Percentiles rank a stretch among this genome's conserved stretches.
phyloP scores from a whole-genome alignment of 64 coral and sea anemone species.

The Platygyra sinensis region DNA sequence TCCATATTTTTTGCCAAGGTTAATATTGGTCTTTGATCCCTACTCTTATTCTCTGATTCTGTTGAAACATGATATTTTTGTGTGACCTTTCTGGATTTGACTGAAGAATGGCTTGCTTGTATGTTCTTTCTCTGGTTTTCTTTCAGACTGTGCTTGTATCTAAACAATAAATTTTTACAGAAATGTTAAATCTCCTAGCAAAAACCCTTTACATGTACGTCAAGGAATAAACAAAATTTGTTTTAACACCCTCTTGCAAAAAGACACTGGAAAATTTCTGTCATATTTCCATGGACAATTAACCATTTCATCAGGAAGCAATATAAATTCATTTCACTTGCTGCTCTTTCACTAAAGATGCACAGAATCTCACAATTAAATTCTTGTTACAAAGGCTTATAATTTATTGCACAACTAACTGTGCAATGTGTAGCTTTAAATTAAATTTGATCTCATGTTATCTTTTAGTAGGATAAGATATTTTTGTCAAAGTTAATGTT shows the following conservation, averaged over 20 bases:
- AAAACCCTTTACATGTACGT: not conserved
- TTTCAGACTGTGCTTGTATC: not conserved
- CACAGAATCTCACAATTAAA: no score
- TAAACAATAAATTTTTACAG: not conserved
- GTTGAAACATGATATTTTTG: not conserved
- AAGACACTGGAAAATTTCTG: no score
- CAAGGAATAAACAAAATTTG: not conserved
- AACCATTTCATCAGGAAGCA: no score
- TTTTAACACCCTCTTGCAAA: not conserved
- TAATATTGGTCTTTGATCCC: not conserved
- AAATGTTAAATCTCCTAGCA: constrained; percentile 8
- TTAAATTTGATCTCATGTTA: no score
- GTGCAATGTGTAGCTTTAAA: no score
- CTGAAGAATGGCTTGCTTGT: not conserved
- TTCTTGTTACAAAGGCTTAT: no score
- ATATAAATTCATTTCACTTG: no score
- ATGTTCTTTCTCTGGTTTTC: not conserved
- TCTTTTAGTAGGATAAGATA: no score
- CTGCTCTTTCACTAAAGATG: no score
- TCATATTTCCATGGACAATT: no score
- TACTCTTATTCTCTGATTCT: not conserved
- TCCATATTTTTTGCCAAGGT: not conserved
- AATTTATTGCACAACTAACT: no score
- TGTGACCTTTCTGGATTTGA: not conserved
- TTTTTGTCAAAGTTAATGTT: no score